phyloP scores from a whole-genome alignment of 2,888 invertebrate genomes.

The Trissolcus brochymenae region DNA sequence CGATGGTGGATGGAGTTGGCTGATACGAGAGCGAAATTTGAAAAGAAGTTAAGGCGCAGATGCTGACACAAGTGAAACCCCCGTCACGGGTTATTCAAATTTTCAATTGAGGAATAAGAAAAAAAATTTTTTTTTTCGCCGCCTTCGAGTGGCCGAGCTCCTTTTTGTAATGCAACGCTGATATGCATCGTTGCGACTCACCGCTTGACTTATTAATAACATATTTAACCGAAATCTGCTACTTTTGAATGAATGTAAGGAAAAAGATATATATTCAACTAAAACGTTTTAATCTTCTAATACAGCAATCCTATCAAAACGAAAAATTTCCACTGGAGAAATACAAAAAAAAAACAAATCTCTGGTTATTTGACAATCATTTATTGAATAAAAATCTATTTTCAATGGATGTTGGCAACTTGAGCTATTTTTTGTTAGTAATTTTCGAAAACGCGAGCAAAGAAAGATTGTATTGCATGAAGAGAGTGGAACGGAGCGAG shows the following conservation, averaged over 20 bases:
- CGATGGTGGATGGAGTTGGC: constrained; percentile 43
- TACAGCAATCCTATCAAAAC: too few species aligned
- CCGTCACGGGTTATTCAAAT: constrained; percentile 56
- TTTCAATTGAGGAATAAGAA: constrained; percentile 48
- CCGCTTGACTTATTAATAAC: too few species aligned
- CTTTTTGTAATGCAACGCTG: constrained; percentile 72
- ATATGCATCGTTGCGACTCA: constrained; percentile 75
- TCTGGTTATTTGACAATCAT: too few species aligned
- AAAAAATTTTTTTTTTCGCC: constrained; percentile 25
- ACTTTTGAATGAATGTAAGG: too few species aligned
- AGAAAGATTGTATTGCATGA: constrained; percentile 48
- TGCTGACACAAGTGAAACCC: constrained; percentile 56
- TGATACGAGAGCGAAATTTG: constrained; percentile 54
- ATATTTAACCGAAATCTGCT: too few species aligned
- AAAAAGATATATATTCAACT: too few species aligned
- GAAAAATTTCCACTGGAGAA: too few species aligned
- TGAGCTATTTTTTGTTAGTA: not conserved
- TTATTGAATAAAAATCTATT: too few species aligned
- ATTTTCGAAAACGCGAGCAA: constrained; percentile 29
- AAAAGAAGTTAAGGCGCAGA: constrained; percentile 48
- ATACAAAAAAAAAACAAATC: too few species aligned
- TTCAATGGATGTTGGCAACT: not conserved
- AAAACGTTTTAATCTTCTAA: too few species aligned
- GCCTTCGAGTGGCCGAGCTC: constrained; percentile 60
- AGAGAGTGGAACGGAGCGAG: constrained; percentile 62